Evolutionary conservation across 1,140 invertebrate genomes (phyloP), one percentile per base, ranked within the genome.

Genomic region (Caenorhabditis remanei): DNA sequence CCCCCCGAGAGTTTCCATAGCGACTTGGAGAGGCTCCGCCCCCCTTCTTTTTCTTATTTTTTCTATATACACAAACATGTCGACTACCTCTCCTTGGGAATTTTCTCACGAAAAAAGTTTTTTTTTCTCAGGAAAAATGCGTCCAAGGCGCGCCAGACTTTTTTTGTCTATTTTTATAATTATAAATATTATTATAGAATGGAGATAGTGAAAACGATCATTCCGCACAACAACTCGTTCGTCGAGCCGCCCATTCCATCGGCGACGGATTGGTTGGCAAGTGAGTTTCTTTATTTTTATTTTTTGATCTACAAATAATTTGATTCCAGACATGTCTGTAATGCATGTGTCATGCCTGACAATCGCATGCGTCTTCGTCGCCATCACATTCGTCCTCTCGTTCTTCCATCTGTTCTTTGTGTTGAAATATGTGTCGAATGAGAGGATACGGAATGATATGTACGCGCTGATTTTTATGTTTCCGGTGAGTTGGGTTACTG

Each of bases 391-490:
- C 48, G 48, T 88, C 21, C 88, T 92, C n/a, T 87, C 87, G 1
- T 43, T 86, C 43, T 24, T 91, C 24, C 91, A 92, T 65, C 83
- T 91, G 4, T 88, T 90, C 32, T 92, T 88, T 85, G 91, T 92
- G 4, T 71, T 92, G 21, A 87, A 87, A 58, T 92, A 89, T 83
- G 89, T 92, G 19, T 90, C 87, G 16, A 90, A 91, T 56, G 92
- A 92, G 56, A 79, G 87, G 65, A 90, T 92, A 19, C 91, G 88
- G 65, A 89, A 85, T 40, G 91, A 92, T 87, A 61, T 92, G 32
- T 92, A 92, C 67, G 92, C 90, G 83, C 58, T 92, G 55, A 90
- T 92, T 14, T 91, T 92, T 48, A 91, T 92, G 90, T 88, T 86
- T 83, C 92, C 91, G 50, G 91, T 91, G 32, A 90, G 85, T 87